Base-by-base conservation (phyloP, 2,888 invertebrate genomes). In the Cyrtodaria siliqua region DNA sequence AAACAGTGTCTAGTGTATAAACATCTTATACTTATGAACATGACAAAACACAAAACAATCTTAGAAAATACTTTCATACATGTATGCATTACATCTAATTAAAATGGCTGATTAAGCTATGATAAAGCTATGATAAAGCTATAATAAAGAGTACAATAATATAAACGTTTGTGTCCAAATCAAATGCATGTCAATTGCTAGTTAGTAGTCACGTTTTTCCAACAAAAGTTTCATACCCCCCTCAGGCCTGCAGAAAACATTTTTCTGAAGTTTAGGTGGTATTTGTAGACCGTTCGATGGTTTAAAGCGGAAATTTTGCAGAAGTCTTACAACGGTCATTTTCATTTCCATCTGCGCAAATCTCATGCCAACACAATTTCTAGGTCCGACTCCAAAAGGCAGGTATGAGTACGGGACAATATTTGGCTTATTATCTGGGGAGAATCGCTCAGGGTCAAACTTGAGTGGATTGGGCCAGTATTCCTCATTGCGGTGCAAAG, bases 401-500 rank as follows among this genome's bases (percentile, higher is more conserved):
- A 76, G 23, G 40, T 76, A 80, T 14, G 76, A 69, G 62, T 63
- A 76, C 0, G 72, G 72, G 18, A 27, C 38, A 18, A 69, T 73
- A 9, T 80, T 76, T 6, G 56, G 29, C 50, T 80, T 80, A 50
- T 76, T 80, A 38, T 80, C 73, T 12, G 66, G 23, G 0, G 70
- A 62, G 44, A 80, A 80, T 44, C 80, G 20, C 16, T 68, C 55
- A 2, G 79, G 79, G 50, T 79, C 68, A 57, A 79, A 79, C 26
- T 63, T 75, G 18, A 75, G 68, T n/a, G 79, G 79, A 18, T 79
- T 72, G 1, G 74, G 79, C 79, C 79, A 79, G 40, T 68, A 75
- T 63, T 79, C 75, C n/a, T 67, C 55, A 2, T 72, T 23, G 3
- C 79, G 47, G 20, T 79, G 79, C 14, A 79, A n/a, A 2, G 75